A percentile compares a stretch with the other conserved stretches of the same genome.
Evolutionary conservation across 2,797 vertebrate genomes (phyloP).

Genomic region (Xenopus petersii): DNA sequence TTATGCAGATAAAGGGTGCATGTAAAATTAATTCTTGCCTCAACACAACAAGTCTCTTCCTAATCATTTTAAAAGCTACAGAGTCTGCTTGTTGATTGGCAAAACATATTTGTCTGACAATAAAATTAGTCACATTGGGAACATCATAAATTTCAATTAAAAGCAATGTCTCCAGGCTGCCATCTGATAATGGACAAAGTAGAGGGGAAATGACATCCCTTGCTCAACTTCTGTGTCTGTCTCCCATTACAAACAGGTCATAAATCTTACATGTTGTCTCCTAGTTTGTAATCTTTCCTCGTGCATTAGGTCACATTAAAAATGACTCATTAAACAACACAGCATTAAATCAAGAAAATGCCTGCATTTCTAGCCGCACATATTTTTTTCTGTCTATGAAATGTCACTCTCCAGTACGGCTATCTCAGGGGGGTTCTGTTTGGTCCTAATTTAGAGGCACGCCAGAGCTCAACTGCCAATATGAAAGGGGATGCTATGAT

Average conservation of each 20-base stretch:
- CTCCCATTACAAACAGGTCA: slow-evolving; percentile 1
- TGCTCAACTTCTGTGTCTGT: slow-evolving; percentile 26
- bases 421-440: background rate
- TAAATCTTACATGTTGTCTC: slow-evolving; percentile 28
- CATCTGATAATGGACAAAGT: slow-evolving; percentile 30
- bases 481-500: background rate
- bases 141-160: slow-evolving; percentile 37
- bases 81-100: slow-evolving; percentile 12
- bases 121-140: slow-evolving; percentile 30
- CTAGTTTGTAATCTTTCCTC: background rate
- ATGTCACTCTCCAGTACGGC: background rate
- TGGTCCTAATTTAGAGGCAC: background rate
- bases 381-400: background rate
- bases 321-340: background rate
- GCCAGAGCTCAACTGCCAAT: background rate
- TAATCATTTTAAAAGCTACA: slow-evolving; percentile 23
- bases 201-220: slow-evolving; percentile 15
- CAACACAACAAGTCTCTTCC: slow-evolving; percentile 20
- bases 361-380: background rate
- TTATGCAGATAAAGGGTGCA: background rate
- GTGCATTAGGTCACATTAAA: background rate
- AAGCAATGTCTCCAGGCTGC: slow-evolving; percentile 31
- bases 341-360: background rate
- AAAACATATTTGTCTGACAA: slow-evolving; percentile 21
- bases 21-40: slow-evolving; percentile 19